Evolutionary conservation across 2,888 invertebrate genomes (phyloP), one percentile per base, ranked within the genome.

Genomic region (Petrolisthes manimaculis): DNA sequence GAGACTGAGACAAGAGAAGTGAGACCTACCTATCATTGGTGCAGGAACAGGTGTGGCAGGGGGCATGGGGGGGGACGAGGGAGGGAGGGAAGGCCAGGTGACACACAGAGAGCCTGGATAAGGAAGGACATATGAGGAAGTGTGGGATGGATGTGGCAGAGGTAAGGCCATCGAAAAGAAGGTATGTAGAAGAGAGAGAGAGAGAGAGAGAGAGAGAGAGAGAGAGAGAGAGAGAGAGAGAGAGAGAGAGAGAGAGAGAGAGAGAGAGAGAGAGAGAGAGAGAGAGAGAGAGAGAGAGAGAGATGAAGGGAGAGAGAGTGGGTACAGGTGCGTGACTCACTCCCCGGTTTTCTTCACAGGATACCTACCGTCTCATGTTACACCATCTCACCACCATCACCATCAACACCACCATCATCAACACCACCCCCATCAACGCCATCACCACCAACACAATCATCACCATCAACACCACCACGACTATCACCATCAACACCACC

Each of bases 201-300:
- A 80, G 80, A 80, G 80, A 56, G 8, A 80, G 80, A 80, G 56
- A 79, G 79, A 79, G 54, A 53, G 54, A 56, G 21, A 53, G 54
- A 56, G 56, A 53, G 21, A 53, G 56, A 53, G 54, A 56, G 54
- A 54, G 54, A 69, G 69, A 69, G 53, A 69, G 37, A 51, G 54
- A 54, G 54, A 69, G 69, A 69, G 53, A 74, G 74, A 74, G 21
- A 74, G n/a, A 74, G 21, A 21, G 5, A 5, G 74, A 74, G 74
- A n/a, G 21, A 74, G 74, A 54, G 79, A 54, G 79, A 79, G 79
- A 79, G 53, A 54, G 79, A 54, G 54, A 79, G 79, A 79, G 54
- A 79, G 54, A 54, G 79, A 80, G 80, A 56, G 80, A 80, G 80
- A 56, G 56, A 56, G 80, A 55, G 21, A 55, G n/a, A 55, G n/a